Evolutionary conservation across 2,113 vertebrate species (phyloP), one percentile per base, ranked within the genome.

Genomic region (Dicrurus megarhynchus): DNA sequence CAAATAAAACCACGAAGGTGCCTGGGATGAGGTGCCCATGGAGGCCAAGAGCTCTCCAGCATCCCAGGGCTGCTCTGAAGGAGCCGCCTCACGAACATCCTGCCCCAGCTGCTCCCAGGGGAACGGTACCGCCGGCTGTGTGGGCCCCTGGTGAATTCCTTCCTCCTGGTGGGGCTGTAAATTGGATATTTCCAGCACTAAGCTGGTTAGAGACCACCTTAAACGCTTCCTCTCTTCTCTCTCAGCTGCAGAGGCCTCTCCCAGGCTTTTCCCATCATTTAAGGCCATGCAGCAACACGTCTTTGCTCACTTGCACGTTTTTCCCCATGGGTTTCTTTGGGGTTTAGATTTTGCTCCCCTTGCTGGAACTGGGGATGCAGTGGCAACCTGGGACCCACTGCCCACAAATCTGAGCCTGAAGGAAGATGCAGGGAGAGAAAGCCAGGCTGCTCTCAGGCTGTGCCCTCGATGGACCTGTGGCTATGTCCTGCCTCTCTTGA

Each of bases 391-490:
- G 44, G 39, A 63, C 3, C 5, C n/a, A 13, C 16, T 3, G 15
- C 42, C 47, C 55, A 41, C 57, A 27, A 3, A 79, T 9, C 8
- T 22, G 55, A 17, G 49, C 37, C 44, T 59, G 73, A 39, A 64
- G 81, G 49, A 44, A 15, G 4, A 7, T 16, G 1, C 3, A 50
- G 41, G 64, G 52, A 70, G 61, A 63, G 52, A 9, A 67, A 41
- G 33, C 17, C 73, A 44, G 70, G 67, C 78, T 85, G 85, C 68
- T 65, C 70, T 13, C 53, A 39, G 42, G 47, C 63, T 16, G 33
- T 3, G 16, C 3, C n/a, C 49, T 53, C 13, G 0, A 22, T 1
- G 1, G 42, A 32, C 10, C 55, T 53, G n/a, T 2, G 50, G 26
- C n/a, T 46, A n/a, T 11, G 47, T 57, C 60, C 28, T 55, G 33